phyloP scores from a whole-genome alignment of 2,888 invertebrate genomes.

The Hermodice carunculata region DNA sequence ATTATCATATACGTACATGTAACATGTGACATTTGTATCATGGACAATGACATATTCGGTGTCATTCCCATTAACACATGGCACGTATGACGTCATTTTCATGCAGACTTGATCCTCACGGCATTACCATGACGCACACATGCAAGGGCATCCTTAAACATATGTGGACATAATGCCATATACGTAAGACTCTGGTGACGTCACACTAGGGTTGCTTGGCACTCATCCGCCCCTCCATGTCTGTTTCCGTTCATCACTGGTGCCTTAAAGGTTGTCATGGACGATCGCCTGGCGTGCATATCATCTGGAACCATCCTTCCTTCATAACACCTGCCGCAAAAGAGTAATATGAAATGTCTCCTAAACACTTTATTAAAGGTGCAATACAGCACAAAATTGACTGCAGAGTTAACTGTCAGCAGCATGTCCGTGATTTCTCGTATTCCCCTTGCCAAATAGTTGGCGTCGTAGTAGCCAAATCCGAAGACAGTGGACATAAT shows the following conservation, averaged over 20 bases:
- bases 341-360: slow-evolving; percentile 20
- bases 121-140: no score
- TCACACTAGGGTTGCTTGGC: no score
- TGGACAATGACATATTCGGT: no score
- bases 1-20: no score
- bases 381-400: slow-evolving; percentile 35
- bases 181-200: no score
- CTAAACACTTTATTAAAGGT: slow-evolving; percentile 35
- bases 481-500: slow-evolving; percentile 46
- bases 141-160: no score
- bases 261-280: slow-evolving; percentile 7
- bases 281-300: background rate
- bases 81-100: no score
- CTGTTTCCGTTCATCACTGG: slow-evolving; percentile 13
- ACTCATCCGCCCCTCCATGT: no score
- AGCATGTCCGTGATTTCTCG: slow-evolving; percentile 47
- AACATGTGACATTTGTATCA: no score
- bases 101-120: no score
- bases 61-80: no score
- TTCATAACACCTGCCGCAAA: slow-evolving; percentile 17
- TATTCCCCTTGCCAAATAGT: slow-evolving; percentile 37
- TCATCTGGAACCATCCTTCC: background rate
- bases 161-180: no score
- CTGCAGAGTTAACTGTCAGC: slow-evolving; percentile 36
- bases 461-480: slow-evolving; percentile 39